phyloP scores from a whole-genome alignment of 2,888 invertebrate species.

The Drosophila helvetica region DNA sequence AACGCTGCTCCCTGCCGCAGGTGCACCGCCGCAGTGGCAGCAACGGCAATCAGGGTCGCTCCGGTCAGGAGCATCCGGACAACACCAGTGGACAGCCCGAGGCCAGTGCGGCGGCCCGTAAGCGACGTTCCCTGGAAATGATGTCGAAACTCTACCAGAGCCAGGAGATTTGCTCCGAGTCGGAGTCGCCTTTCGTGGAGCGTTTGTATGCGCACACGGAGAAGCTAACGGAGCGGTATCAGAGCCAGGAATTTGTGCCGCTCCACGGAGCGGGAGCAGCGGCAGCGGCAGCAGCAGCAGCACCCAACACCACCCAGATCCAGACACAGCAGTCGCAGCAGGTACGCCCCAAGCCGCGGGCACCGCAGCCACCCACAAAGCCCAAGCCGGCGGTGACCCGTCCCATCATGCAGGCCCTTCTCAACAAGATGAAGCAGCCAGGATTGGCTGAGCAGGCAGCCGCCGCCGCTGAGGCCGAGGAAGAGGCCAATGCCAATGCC shows the following conservation, averaged over 20 bases:
- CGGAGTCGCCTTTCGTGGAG: constrained; percentile 85
- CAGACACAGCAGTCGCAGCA: constrained; percentile 69
- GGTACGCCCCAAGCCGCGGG: constrained; percentile 63
- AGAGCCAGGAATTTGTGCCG: constrained; percentile 87
- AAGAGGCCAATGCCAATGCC: constrained; percentile 43
- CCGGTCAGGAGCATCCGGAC: constrained; percentile 60
- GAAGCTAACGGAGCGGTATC: constrained; percentile 87
- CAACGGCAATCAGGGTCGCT: constrained; percentile 71
- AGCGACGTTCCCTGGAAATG: constrained; percentile 85
- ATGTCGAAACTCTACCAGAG: constrained; percentile 86
- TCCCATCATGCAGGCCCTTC: constrained; percentile 80
- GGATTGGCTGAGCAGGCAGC: constrained; percentile 78
- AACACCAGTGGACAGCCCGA: constrained; percentile 55
- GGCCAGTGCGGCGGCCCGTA: constrained; percentile 81
- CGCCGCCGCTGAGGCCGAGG: constrained; percentile 72
- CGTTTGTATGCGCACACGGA: constrained; percentile 87
- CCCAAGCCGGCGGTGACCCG: constrained; percentile 80
- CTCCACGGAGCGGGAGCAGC: constrained; percentile 69
- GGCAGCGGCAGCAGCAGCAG: constrained; percentile 11
- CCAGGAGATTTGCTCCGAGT: constrained; percentile 85
- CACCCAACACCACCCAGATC: constrained; percentile 30
- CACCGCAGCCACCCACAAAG: constrained; percentile 74
- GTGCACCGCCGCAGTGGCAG: constrained; percentile 80
- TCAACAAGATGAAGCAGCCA: constrained; percentile 80
- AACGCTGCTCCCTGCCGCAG: constrained; percentile 76